Percentiles rank a stretch among this genome's conserved stretches.
Evolutionary conservation across 2,888 invertebrate genomes (phyloP).

Genomic region (Phlogophora meticulosa): DNA sequence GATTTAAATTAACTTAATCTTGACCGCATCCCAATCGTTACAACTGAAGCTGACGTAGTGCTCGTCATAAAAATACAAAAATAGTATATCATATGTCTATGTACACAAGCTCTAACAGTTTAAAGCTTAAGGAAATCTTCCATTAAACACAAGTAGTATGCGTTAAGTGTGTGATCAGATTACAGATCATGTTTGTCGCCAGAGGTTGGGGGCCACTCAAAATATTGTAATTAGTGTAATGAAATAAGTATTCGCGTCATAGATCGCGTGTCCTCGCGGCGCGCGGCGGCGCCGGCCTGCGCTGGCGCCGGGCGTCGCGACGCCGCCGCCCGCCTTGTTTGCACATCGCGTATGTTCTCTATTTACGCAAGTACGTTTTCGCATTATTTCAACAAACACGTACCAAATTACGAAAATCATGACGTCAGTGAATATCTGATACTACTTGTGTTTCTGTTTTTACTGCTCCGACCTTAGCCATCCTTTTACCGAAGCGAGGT

Average conservation of each 20-base stretch:
- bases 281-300: constrained; percentile 75
- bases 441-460: constrained; percentile 59
- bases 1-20: neutral
- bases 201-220: constrained; percentile 59
- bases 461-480: constrained; percentile 54
- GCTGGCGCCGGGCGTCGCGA: constrained; percentile 79
- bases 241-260: constrained; percentile 72
- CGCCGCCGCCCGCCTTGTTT: constrained; percentile 81
- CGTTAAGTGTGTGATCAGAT: constrained; percentile 52
- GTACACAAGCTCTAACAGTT: neutral
- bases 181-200: constrained; percentile 52
- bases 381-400: constrained; percentile 82
- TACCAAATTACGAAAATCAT: constrained; percentile 76
- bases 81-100: neutral
- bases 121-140: constrained; percentile 43
- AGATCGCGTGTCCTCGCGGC: constrained; percentile 75
- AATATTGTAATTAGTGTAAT: constrained; percentile 70
- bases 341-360: constrained; percentile 84
- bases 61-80: constrained; percentile 12
- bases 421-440: constrained; percentile 69
- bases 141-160: constrained; percentile 23
- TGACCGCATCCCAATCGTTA: neutral
- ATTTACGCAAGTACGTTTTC: constrained; percentile 86
- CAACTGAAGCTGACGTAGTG: neutral
- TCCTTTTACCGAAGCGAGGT: constrained; percentile 49